phyloP scores from a whole-genome alignment of 2,797 vertebrate genomes.

The Sternarchorhynchus goeldii region DNA sequence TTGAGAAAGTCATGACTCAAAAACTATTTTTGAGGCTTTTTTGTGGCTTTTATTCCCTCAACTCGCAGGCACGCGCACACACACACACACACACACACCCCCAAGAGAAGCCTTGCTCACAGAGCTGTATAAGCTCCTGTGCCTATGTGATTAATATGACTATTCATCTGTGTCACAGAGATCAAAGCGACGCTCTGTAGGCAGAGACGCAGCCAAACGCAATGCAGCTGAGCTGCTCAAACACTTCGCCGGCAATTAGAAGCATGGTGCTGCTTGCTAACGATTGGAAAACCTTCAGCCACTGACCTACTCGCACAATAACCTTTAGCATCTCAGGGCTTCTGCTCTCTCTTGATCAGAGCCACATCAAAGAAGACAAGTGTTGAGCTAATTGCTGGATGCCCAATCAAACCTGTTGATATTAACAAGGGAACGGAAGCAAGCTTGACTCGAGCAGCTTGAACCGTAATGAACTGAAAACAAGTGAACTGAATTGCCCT shows the following conservation, averaged over 20 bases:
- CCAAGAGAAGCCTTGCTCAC: neutral
- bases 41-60: too few relatives aligned
- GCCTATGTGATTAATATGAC: constrained; percentile 19
- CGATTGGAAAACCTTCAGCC: neutral
- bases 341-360: neutral
- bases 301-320: neutral
- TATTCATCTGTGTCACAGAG: constrained; percentile 1
- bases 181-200: constrained; percentile 6
- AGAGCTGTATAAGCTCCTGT: neutral
- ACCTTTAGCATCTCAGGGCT: neutral
- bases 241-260: constrained; percentile 31
- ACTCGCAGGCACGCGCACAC: constrained; percentile 5
- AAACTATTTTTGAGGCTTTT: neutral
- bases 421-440: neutral
- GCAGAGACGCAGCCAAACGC: constrained; percentile 13
- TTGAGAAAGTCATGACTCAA: constrained; percentile 8
- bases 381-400: neutral
- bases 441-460: too few relatives aligned
- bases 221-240: constrained; percentile 1
- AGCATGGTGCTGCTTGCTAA: neutral
- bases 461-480: too few relatives aligned
- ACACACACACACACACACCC: constrained; percentile 22
- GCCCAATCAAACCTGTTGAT: neutral
- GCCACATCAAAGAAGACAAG: neutral
- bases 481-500: too few relatives aligned